Evolutionary conservation across 2,113 vertebrate species (phyloP).

Genomic region (Machaerirhynchus nigripectus): DNA sequence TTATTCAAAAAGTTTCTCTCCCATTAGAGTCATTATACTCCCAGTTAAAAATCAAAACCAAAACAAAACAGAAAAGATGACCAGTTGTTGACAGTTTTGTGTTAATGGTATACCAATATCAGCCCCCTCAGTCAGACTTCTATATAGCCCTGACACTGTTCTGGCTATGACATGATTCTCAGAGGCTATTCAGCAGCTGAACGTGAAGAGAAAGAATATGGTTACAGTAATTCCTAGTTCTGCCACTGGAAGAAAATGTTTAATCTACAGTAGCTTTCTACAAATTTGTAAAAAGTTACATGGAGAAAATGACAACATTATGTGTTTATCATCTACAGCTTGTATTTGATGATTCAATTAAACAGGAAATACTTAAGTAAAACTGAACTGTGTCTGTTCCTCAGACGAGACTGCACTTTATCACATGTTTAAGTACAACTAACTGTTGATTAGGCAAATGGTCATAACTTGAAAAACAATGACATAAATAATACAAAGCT

Average conservation of each 20-base stretch:
- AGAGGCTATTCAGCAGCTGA: neutral
- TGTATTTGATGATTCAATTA: neutral
- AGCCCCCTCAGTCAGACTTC: neutral
- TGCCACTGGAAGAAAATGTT: neutral
- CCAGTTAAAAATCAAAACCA: neutral
- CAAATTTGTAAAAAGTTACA: neutral
- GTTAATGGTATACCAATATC: neutral
- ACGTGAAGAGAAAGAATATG: neutral
- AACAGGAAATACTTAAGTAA: neutral
- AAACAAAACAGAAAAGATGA: neutral
- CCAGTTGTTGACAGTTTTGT: neutral
- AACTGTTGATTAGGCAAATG: constrained; percentile 35
- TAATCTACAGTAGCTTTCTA: neutral
- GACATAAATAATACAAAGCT: neutral
- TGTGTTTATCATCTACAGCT: neutral
- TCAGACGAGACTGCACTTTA: neutral
- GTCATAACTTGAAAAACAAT: constrained; percentile 25
- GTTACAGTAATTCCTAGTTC: neutral
- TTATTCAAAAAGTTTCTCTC: neutral
- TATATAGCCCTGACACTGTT: neutral
- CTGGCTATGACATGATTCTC: neutral
- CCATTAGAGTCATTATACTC: neutral
- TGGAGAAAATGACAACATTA: neutral
- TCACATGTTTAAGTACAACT: neutral
- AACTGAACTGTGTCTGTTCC: neutral